Evolutionary conservation across 2,888 invertebrate species (phyloP), one percentile per base, ranked within the genome.

Genomic region (Leptothorax acervorum): DNA sequence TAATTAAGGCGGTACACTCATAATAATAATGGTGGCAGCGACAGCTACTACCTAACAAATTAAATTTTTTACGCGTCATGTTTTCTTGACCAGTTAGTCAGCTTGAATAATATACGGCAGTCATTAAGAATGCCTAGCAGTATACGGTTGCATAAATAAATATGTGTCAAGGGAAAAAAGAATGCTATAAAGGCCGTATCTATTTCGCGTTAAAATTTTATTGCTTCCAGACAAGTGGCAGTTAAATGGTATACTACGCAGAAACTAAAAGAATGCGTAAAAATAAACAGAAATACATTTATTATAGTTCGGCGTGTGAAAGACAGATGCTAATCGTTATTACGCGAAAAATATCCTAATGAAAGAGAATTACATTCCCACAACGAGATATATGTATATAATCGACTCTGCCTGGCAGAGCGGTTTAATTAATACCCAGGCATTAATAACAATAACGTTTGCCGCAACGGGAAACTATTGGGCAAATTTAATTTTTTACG

Each of bases 401-500:
- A 79, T 15, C 1, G 79, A 71, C 11, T 35, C 35, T 5, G 48
- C 28, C 60, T 3, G 28, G 28, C 48, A 15, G 73, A 48, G 39
- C 35, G 53, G 82, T 71, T 68, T 92, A 92, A 92, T 92, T 92
- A 90, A 92, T 90, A 85, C 60, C 60, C 78, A 42, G 53, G 68
- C 87, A 90, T 92, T 89, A 91, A 90, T 91, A 91, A 91, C 90
- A 88, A 90, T 91, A 90, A 89, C 86, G 84, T 86, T 78, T 53
- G 86, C 79, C 73, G 82, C 84, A 88, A 89, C 85, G 83, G 86
- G 42, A 6, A 84, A 88, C 88, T 86, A 89, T 87, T 62, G 71
- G 78, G 89, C 85, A 86, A 86, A 89, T 92, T 90, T 85, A 88
- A 89, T 90, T 91, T 91, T 90, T 91, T 90, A 87, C 75, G 84